Conservation (phyloP, 2,113 vertebrate genomes). For the Haemorhous mexicanus region DNA sequence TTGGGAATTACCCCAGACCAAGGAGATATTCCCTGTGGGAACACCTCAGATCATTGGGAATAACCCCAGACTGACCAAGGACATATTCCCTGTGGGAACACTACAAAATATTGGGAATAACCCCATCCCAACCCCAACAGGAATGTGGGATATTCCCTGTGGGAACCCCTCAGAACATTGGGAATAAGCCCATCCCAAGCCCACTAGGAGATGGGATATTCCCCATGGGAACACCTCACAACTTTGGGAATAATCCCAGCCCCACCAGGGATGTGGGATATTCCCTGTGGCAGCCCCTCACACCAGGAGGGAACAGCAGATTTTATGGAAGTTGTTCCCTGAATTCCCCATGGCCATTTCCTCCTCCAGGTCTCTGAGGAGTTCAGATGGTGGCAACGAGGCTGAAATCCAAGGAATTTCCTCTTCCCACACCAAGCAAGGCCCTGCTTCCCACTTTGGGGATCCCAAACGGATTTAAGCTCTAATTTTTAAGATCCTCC, state of each 20-base stretch:
- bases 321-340: background rate
- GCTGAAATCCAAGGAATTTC: background rate
- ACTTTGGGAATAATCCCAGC: background rate
- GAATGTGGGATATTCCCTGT: background rate
- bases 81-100: background rate
- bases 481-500: background rate
- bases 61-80: background rate
- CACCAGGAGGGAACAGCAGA: background rate
- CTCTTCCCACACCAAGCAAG: background rate
- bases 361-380: background rate
- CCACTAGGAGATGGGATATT: background rate
- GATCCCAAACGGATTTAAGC: background rate
- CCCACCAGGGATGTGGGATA: background rate
- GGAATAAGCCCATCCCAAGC: background rate
- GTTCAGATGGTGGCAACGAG: background rate
- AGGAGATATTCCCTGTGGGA: background rate
- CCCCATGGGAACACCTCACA: background rate
- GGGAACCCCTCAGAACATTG: background rate
- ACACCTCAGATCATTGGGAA: fast-evolving
- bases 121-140: background rate
- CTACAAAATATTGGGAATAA: fast-evolving
- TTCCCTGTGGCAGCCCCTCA: background rate
- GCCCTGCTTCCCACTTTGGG: background rate
- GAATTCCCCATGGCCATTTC: too few relatives aligned
- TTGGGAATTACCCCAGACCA: background rate